Conservation (phyloP, 1,140 invertebrate genomes). For the Vanessa tameamea region DNA sequence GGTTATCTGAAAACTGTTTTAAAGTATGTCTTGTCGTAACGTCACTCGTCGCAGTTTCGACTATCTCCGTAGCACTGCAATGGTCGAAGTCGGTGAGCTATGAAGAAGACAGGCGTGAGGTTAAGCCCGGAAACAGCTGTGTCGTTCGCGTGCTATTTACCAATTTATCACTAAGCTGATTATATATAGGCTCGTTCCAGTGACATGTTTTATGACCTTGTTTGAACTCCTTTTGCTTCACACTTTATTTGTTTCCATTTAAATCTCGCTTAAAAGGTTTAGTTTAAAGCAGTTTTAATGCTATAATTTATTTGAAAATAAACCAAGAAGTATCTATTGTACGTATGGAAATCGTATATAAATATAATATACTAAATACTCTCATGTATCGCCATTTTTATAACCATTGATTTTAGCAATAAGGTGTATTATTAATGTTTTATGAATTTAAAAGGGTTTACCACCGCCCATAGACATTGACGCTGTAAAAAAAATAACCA, state of each 20-base stretch:
- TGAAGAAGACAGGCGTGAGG: conserved; percentile 56
- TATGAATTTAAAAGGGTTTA: too few relatives aligned
- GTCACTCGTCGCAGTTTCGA: background rate
- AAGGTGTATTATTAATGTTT: too few relatives aligned
- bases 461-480: too few relatives aligned
- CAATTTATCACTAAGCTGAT: conserved; percentile 80
- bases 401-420: too few relatives aligned
- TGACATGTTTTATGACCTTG: conserved; percentile 75
- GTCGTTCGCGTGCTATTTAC: conserved; percentile 77
- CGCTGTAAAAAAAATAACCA: too few relatives aligned
- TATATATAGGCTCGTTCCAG: conserved; percentile 76
- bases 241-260: conserved; percentile 65
- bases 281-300: conserved; percentile 5
- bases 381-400: too few relatives aligned
- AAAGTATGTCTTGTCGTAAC: background rate
- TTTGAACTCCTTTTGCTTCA: conserved; percentile 64
- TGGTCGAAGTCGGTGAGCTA: conserved; percentile 31
- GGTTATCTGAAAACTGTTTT: background rate
- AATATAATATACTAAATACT: too few relatives aligned
- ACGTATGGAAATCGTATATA: too few relatives aligned
- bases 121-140: conserved; percentile 71
- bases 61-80: background rate
- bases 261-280: conserved; percentile 35
- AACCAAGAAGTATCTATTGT: too few relatives aligned
- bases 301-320: background rate